phyloP scores from a whole-genome alignment of 2,888 invertebrate genomes.

The Athalia cordata region DNA sequence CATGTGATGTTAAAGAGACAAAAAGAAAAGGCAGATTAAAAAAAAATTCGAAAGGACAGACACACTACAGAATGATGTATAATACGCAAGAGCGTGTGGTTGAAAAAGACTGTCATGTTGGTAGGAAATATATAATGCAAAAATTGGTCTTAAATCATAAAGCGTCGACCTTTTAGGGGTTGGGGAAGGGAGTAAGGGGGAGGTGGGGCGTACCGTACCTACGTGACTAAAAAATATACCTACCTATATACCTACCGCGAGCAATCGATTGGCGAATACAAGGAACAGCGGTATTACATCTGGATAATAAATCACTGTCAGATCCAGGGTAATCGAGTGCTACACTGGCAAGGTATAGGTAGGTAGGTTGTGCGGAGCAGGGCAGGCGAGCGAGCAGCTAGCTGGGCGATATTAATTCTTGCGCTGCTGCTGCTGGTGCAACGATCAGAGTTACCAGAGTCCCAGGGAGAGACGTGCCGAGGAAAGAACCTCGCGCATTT shows the following conservation, averaged over 20 bases:
- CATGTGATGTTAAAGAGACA: neutral
- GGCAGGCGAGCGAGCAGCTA: slow-evolving; percentile 29
- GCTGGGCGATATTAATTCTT: slow-evolving; percentile 50
- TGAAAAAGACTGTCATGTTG: neutral
- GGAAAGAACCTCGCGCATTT: slow-evolving; percentile 61
- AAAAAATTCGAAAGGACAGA: neutral
- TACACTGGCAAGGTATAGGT: slow-evolving; percentile 48
- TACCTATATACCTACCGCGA: slow-evolving; percentile 47
- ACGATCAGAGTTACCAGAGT: neutral
- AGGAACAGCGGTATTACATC: slow-evolving; percentile 58
- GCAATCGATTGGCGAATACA: slow-evolving; percentile 56
- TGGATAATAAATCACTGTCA: slow-evolving; percentile 68
- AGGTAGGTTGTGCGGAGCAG: slow-evolving; percentile 46
- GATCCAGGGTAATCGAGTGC: slow-evolving; percentile 66
- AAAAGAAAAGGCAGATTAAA: neutral
- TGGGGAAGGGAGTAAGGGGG: slow-evolving; percentile 12
- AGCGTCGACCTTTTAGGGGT: neutral
- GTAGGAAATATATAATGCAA: slow-evolving; percentile 29
- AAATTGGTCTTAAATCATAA: slow-evolving; percentile 46
- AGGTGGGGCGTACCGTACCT: slow-evolving; percentile 7
- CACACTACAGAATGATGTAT: neutral
- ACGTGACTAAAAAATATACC: slow-evolving; percentile 50
- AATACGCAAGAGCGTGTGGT: neutral
- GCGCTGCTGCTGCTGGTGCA: neutral
- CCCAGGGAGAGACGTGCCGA: slow-evolving; percentile 55